These are phyloP conservation scores for Luidia sarsii DNA, from an alignment of 53 echinoderm and acorn worm species.

Conservation along the genomic window DNA sequence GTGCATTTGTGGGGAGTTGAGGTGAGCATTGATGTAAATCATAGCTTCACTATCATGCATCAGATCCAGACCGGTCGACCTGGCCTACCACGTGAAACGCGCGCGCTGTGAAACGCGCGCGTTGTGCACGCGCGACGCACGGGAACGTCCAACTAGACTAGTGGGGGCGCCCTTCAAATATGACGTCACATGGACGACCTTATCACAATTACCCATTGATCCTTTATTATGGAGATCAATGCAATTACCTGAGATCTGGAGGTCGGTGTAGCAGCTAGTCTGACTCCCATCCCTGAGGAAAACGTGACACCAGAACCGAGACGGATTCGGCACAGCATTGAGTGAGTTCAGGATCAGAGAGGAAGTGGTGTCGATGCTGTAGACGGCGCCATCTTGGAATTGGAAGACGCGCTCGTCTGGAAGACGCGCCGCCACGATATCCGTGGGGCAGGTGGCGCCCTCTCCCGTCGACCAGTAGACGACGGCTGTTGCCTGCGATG, in stretches of 20 bases:
- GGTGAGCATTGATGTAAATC: no score
- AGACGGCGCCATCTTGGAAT: not conserved
- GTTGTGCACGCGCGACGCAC: no score
- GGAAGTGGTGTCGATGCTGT: not conserved
- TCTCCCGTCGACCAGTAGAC: constrained; percentile 38
- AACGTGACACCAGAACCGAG: constrained; percentile 27
- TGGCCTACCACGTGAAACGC: no score
- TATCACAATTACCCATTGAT: no score
- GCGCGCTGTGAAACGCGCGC: no score
- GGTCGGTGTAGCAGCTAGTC: constrained; percentile 4
- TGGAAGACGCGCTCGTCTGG: constrained; percentile 8
- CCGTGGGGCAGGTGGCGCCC: constrained; percentile 2
- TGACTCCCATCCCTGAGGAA: not conserved
- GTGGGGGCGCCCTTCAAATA: no score
- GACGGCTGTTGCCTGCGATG: not conserved
- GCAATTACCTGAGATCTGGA: constrained; percentile 13
- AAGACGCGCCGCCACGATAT: constrained; percentile 11
- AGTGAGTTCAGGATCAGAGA: constrained; percentile 12
- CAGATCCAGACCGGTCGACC: no score
- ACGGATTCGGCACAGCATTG: not conserved
- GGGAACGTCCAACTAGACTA: no score
- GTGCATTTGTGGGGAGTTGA: no score
- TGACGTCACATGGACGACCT: no score
- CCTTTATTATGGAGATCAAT: no score
- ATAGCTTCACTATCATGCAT: no score